phyloP scores from a whole-genome alignment of 2,113 vertebrate genomes.

The Archocentrus centrarchus region DNA sequence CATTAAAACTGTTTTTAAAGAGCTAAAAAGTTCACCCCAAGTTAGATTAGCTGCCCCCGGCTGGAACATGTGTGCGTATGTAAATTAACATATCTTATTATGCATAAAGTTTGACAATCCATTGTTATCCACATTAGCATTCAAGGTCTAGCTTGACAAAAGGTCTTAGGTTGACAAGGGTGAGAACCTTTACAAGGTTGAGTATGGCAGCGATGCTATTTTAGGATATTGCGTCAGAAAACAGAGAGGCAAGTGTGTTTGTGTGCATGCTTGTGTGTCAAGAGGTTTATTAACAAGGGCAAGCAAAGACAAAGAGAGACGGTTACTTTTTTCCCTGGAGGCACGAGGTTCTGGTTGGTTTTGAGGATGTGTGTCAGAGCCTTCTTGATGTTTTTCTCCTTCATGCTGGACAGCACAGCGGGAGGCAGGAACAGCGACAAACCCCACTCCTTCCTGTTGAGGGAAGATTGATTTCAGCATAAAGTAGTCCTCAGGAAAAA shows the following conservation, averaged over 20 bases:
- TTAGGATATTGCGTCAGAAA: constrained; percentile 52
- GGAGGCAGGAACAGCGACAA: constrained; percentile 94
- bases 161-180: constrained; percentile 61
- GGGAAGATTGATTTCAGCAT: constrained; percentile 32
- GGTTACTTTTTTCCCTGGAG: constrained; percentile 96
- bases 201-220: constrained; percentile 54
- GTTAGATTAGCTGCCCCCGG: background rate
- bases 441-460: constrained; percentile 95
- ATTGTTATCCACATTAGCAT: constrained; percentile 55
- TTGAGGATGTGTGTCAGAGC: constrained; percentile 98
- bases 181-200: constrained; percentile 57
- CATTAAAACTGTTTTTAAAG: constrained; percentile 4
- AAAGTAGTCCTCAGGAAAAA: background rate
- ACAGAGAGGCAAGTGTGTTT: background rate
- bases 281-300: constrained; percentile 63
- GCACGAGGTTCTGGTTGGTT: constrained; percentile 98
- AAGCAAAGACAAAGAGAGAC: constrained; percentile 39
- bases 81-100: constrained; percentile 62
- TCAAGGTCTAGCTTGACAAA: constrained; percentile 25
- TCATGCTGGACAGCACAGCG: constrained; percentile 96
- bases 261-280: constrained; percentile 15
- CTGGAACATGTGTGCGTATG: constrained; percentile 24
- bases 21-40: constrained; percentile 16
- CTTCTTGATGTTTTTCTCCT: constrained; percentile 99
- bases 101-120: constrained; percentile 36